Base-by-base conservation (phyloP, 2,113 vertebrate species). In the Chaenocephalus aceratus region DNA sequence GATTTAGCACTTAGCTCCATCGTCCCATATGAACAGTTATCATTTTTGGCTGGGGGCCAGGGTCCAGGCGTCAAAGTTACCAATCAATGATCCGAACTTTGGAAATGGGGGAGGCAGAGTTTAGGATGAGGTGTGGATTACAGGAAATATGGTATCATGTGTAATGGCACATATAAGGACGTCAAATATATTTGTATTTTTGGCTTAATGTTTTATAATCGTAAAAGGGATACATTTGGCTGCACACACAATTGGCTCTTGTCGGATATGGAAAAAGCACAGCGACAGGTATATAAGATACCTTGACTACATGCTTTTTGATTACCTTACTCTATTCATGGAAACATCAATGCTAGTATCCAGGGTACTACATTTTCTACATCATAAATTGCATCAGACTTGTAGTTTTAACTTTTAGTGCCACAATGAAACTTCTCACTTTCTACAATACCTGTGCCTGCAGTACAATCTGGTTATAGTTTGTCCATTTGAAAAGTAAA, bases 1-100 rank as follows among this genome's bases (percentile, higher is more conserved):
- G 94, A 96, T 95, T 95, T 93, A 92, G 94, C 94, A 94, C 94
- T 96, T 95, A 94, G 93, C 93, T 90, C 86, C 88, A 86, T 83
- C 71, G 90, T 95, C 94, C 95, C 95, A 82, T 67, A 90, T 94
- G 94, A 94, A 93, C 91, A 85, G 91, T 95, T 95, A 95, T 93
- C 89, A 90, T 94, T 87, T 92, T 86, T 92, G 93, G 92, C 86
- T 51, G 71, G 66, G 78, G 84, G 87, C 93, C 92, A 87, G 66
- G 71, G 87, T 75, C 56, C 65, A 88, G 91, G 87, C 86, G 72
- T 94, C 94, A 95, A 95, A 93, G 84, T 92, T 93, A 89, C 91
- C 67, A 23, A 95, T 95, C 94, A 91, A 94, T 95, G 87, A 71
- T 10, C 86, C 67, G 23, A 94, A 95, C 89, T 94, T 93, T 93